Evolutionary conservation across 2,797 vertebrate genomes (phyloP).

Genomic region (Sarcophilus harrisii): DNA sequence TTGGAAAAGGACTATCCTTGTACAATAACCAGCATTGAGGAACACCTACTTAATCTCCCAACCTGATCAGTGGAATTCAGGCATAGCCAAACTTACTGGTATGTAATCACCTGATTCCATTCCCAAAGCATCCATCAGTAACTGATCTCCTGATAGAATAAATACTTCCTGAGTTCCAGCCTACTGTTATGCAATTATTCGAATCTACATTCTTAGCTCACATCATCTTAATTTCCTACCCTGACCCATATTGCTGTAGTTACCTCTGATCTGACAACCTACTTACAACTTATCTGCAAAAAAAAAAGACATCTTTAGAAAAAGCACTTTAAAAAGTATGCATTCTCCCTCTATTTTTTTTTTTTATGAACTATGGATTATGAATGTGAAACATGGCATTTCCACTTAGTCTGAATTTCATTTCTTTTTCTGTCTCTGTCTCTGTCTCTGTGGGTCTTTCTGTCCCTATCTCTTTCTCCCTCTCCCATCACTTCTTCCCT

Average conservation of each 20-base stretch:
- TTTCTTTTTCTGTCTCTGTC: too few relatives aligned
- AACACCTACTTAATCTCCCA: background rate
- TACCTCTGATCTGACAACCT: background rate
- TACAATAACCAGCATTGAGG: background rate
- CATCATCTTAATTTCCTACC: background rate
- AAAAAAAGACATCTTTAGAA: background rate
- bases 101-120: background rate
- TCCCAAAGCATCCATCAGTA: background rate
- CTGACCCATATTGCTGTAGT: background rate
- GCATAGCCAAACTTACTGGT: background rate
- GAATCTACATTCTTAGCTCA: background rate
- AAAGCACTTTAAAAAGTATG: background rate
- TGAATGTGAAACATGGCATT: too few relatives aligned
- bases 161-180: background rate
- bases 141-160: background rate
- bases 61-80: background rate
- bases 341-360: background rate
- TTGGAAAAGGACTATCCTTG: background rate
- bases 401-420: too few relatives aligned
- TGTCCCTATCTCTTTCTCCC: too few relatives aligned
- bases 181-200: background rate
- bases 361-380: too few relatives aligned
- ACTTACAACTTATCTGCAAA: background rate
- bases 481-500: too few relatives aligned
- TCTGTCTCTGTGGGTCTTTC: too few relatives aligned